Evolutionary conservation across 2,113 vertebrate species (phyloP).

Genomic region (Corvus cornix): DNA sequence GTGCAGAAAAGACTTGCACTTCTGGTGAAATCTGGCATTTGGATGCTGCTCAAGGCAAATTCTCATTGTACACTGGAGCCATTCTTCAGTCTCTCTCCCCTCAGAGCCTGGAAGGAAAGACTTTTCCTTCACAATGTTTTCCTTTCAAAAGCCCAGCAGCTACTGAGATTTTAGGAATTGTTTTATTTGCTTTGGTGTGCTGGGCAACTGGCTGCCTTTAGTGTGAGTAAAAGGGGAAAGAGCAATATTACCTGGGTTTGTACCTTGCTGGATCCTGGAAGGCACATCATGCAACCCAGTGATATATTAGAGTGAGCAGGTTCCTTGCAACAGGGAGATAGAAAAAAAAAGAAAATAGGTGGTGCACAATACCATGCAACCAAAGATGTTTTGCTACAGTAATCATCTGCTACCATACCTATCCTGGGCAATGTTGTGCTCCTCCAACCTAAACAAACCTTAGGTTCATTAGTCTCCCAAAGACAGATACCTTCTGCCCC

Average conservation of each 20-base stretch:
- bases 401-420: not conserved
- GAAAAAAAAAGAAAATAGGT: not conserved
- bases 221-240: not conserved
- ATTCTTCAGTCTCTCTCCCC: not conserved
- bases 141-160: not conserved
- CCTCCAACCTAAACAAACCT: not conserved
- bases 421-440: not conserved
- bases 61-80: not conserved
- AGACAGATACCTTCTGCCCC: not conserved
- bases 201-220: not conserved
- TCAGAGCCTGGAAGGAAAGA: not conserved
- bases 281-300: not conserved
- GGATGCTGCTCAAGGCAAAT: not conserved
- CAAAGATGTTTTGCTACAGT: not conserved
- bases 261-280: not conserved
- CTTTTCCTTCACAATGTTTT: not conserved
- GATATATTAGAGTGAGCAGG: not conserved
- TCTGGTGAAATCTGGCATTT: not conserved
- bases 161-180: not conserved
- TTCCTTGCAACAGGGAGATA: fast-evolving
- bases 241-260: not conserved
- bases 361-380: not conserved
- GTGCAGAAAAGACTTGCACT: not conserved
- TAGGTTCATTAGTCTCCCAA: not conserved
- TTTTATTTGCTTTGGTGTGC: not conserved